These are phyloP conservation scores for Pyrgilauda ruficollis DNA, from an alignment of 2,113 vertebrate genomes.

Conservation along the genomic window DNA sequence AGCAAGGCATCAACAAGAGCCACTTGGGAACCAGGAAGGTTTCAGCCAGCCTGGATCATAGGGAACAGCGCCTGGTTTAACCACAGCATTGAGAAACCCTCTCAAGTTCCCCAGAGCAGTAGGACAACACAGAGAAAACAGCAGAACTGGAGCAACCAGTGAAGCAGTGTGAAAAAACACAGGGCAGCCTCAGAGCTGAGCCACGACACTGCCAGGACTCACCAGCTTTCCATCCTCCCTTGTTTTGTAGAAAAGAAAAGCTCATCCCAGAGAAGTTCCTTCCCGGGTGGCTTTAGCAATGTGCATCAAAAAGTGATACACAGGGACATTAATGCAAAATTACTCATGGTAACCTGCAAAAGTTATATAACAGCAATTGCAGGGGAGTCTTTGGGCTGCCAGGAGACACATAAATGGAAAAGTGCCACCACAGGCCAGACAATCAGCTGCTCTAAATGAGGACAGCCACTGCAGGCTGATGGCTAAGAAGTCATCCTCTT, in stretches of 20 bases:
- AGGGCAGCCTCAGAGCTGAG: background rate
- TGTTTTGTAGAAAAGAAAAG: background rate
- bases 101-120: background rate
- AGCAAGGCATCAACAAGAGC: background rate
- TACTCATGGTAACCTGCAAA: background rate
- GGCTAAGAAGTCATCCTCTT: background rate
- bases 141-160: fast-evolving
- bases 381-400: background rate
- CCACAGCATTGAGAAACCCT: background rate
- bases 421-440: background rate
- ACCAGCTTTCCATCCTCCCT: background rate
- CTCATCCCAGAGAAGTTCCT: background rate
- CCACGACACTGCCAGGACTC: fast-evolving
- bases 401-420: background rate
- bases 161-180: fast-evolving
- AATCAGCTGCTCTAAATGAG: background rate
- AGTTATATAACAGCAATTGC: background rate
- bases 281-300: background rate
- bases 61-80: background rate
- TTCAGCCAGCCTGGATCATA: background rate
- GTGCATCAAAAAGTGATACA: background rate
- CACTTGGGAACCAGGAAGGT: background rate
- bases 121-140: fast-evolving
- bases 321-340: background rate
- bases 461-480: background rate